phyloP scores from a whole-genome alignment of 1,140 invertebrate species.

The Pseudomyrmex dendroicus region DNA sequence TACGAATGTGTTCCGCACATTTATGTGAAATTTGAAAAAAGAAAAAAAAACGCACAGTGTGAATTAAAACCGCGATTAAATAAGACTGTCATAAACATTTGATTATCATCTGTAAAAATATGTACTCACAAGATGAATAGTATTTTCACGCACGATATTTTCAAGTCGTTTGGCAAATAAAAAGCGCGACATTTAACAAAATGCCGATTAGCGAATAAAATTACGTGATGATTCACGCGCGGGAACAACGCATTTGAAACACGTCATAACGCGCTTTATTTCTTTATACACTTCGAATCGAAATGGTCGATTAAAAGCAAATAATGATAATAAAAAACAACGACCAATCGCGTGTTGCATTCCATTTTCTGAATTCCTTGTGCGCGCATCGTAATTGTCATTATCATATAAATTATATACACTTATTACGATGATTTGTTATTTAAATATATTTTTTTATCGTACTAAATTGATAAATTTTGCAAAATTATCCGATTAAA shows the following conservation, averaged over 20 bases:
- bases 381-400: not conserved
- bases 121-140: not conserved
- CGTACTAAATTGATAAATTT: not conserved
- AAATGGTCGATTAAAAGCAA: too few relatives aligned
- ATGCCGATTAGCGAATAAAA: conserved; percentile 7
- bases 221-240: not conserved
- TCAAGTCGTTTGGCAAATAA: conserved; percentile 18
- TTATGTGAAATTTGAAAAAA: too few relatives aligned
- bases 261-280: not conserved
- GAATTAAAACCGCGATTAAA: conserved; percentile 17
- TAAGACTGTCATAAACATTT: conserved; percentile 8
- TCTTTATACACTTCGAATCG: not conserved
- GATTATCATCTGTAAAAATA: conserved; percentile 8
- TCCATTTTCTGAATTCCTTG: too few relatives aligned
- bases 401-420: too few relatives aligned
- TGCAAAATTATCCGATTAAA: not conserved
- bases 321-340: not conserved
- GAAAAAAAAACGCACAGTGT: too few relatives aligned
- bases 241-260: not conserved
- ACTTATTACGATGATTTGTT: too few relatives aligned
- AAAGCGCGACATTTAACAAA: conserved; percentile 8
- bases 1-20: too few relatives aligned
- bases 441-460: not conserved
- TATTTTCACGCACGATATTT: not conserved
- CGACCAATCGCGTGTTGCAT: not conserved